Evolutionary conservation across 2,113 vertebrate species (phyloP).

Genomic region (Stercorarius parasiticus): DNA sequence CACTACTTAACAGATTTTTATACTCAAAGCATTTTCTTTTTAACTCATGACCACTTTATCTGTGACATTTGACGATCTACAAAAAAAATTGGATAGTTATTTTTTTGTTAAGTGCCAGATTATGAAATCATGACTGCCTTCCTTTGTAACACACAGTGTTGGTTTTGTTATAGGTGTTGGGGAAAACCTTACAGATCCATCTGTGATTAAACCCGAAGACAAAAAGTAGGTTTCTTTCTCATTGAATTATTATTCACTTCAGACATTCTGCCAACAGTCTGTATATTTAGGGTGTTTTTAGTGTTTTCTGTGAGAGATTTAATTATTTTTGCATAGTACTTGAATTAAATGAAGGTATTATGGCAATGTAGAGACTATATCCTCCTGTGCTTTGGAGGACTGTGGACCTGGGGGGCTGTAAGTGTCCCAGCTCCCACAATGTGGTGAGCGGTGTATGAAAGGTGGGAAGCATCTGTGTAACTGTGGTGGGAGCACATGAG

Average conservation of each 20-base stretch:
- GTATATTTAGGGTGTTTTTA: not conserved
- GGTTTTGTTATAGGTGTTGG: conserved; percentile 85
- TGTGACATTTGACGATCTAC: not conserved
- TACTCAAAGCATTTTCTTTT: not conserved
- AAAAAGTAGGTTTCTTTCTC: conserved; percentile 81
- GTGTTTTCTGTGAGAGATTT: not conserved
- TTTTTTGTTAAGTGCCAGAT: not conserved
- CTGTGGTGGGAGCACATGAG: not conserved
- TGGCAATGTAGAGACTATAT: rapidly evolving
- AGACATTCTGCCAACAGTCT: not conserved
- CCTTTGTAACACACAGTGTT: conserved; percentile 43
- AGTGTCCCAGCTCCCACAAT: not conserved
- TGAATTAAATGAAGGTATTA: not conserved
- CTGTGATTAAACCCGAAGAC: conserved; percentile 90
- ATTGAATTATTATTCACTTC: not conserved
- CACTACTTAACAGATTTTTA: not conserved
- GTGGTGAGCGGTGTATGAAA: not conserved
- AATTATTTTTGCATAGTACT: not conserved
- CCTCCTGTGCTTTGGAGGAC: not conserved
- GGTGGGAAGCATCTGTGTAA: not conserved
- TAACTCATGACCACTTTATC: not conserved
- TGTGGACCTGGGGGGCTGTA: not conserved
- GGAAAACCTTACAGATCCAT: conserved; percentile 92
- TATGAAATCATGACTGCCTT: not conserved
- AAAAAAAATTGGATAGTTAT: not conserved